phyloP scores from a whole-genome alignment of 2,113 vertebrate species.

The Takifugu flavidus region DNA sequence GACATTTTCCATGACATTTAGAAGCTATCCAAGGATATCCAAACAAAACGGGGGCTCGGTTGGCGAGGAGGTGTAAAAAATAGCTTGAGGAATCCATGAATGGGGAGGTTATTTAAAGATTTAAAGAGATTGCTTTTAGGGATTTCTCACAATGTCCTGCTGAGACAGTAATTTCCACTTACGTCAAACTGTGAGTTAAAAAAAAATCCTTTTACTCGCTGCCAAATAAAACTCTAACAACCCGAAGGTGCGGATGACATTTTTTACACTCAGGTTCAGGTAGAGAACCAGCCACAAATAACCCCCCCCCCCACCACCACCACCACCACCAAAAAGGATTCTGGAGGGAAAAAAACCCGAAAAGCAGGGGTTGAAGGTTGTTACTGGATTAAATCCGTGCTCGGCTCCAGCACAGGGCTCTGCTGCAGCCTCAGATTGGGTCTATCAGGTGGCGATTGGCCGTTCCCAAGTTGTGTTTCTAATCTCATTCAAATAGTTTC shows the following conservation, averaged over 20 bases:
- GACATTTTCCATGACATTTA: conserved; percentile 69
- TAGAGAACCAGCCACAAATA: too few relatives aligned
- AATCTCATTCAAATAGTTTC: conserved; percentile 8
- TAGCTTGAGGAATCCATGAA: conserved; percentile 9
- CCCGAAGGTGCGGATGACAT: background rate
- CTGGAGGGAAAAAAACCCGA: too few relatives aligned
- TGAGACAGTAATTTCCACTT: too few relatives aligned
- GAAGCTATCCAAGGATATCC: conserved; percentile 43
- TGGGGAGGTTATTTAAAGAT: conserved; percentile 7
- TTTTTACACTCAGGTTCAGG: too few relatives aligned
- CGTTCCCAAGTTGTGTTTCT: too few relatives aligned
- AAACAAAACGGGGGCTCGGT: background rate
- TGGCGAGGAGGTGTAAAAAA: conserved; percentile 5
- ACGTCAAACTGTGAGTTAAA: background rate
- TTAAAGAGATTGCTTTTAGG: background rate
- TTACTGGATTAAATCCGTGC: too few relatives aligned
- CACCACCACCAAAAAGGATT: too few relatives aligned
- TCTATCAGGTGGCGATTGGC: too few relatives aligned
- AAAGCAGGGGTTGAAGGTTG: too few relatives aligned
- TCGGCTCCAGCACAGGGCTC: too few relatives aligned
- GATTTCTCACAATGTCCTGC: conserved; percentile 2
- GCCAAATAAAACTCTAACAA: background rate
- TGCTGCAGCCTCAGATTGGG: too few relatives aligned
- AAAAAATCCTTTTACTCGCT: conserved; percentile 21
- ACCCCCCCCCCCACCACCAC: too few relatives aligned